Conservation (phyloP, 2,113 vertebrate genomes). For the Cyprinodon tularosa region DNA sequence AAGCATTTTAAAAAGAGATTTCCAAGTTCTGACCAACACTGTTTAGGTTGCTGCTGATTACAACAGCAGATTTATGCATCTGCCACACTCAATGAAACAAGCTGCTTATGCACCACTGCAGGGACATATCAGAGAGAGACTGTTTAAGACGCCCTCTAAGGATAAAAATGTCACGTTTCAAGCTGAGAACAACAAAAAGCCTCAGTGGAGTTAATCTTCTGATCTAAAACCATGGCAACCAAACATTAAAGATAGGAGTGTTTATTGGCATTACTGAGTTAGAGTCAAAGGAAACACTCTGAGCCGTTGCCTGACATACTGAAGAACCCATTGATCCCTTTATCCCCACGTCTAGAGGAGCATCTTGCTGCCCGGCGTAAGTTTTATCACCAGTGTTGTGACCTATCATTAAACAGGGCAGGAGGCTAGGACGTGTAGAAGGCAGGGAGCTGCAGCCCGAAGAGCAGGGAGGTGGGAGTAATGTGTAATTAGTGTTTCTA, state of each 20-base stretch:
- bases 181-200: conserved; percentile 23
- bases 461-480: conserved; percentile 25
- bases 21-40: background rate
- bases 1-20: background rate
- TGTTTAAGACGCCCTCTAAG: background rate
- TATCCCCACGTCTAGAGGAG: conserved; percentile 1
- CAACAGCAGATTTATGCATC: background rate
- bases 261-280: conserved; percentile 16
- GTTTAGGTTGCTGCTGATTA: background rate
- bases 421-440: conserved; percentile 22
- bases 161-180: conserved; percentile 31
- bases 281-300: conserved; percentile 14
- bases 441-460: conserved; percentile 33
- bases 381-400: conserved; percentile 59
- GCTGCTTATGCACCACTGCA: background rate
- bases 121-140: background rate
- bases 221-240: conserved; percentile 37
- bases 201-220: conserved; percentile 18
- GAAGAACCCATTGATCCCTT: conserved; percentile 27
- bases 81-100: background rate
- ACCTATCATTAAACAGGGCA: conserved; percentile 51
- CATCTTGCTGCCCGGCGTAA: conserved; percentile 47
- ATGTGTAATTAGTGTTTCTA: conserved; percentile 67
- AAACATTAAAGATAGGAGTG: conserved; percentile 10
- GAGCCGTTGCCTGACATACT: conserved; percentile 1